phyloP scores from a whole-genome alignment of 1,140 invertebrate species.

The Caerostris extrusa region DNA sequence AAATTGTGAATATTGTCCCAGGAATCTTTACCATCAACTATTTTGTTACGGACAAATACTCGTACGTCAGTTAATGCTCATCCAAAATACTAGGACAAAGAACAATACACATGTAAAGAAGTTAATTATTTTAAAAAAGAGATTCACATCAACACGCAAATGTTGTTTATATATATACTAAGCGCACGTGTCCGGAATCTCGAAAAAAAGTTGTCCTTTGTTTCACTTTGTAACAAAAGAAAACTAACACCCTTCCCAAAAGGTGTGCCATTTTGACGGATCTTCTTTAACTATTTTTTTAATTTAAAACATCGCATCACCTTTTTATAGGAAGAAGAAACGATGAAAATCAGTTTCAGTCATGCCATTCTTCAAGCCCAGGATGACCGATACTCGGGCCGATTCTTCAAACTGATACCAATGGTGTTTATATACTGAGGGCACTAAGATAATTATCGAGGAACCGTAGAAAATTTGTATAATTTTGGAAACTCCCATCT shows the following conservation, averaged over 20 bases:
- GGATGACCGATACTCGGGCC: neutral
- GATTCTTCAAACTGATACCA: constrained; percentile 1
- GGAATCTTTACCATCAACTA: too few relatives aligned
- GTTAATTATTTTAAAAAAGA: neutral
- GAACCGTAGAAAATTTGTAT: constrained; percentile 23
- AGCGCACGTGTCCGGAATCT: neutral
- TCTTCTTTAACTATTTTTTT: constrained; percentile 16
- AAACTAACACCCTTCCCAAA: constrained; percentile 1
- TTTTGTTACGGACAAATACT: too few relatives aligned
- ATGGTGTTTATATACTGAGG: neutral
- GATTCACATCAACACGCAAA: neutral
- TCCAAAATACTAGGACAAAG: neutral
- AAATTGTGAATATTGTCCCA: too few relatives aligned
- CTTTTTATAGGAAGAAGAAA: neutral
- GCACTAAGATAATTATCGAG: constrained; percentile 25
- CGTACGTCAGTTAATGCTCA: neutral
- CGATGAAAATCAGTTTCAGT: neutral
- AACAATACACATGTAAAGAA: neutral
- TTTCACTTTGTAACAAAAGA: neutral
- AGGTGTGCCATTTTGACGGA: constrained; percentile 34
- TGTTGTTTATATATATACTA: neutral
- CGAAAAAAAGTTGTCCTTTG: neutral
- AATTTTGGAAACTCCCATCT: constrained; percentile 46
- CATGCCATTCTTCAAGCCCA: neutral
- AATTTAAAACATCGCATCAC: neutral